These are phyloP conservation scores for Hypotaenidia philippensis DNA, from an alignment of 2,797 vertebrate genomes.

Conservation along the genomic window DNA sequence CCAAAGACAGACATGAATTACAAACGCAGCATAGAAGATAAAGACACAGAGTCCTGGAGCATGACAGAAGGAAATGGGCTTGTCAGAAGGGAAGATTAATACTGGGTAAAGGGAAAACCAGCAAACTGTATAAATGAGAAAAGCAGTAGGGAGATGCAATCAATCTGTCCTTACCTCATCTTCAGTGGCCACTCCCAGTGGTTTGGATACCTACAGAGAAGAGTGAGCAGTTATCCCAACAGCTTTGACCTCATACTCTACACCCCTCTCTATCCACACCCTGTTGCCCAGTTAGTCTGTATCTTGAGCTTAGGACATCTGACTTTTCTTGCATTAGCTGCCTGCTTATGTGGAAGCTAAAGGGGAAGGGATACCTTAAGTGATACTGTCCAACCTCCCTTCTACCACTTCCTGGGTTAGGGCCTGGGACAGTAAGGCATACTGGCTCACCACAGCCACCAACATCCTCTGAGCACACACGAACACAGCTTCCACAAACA, in stretches of 20 bases:
- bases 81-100: not conserved
- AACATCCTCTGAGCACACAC: rapidly evolving
- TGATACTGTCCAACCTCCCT: not conserved
- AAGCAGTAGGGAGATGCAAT: not conserved
- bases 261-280: not conserved
- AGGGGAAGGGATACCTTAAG: not conserved
- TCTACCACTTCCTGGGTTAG: not conserved
- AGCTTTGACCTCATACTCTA: not conserved
- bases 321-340: not conserved
- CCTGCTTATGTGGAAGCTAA: not conserved
- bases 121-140: not conserved
- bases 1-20: not conserved
- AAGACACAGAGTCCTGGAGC: not conserved
- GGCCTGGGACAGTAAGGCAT: not conserved
- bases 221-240: not conserved
- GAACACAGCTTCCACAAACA: rapidly evolving
- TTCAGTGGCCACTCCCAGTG: constrained; percentile 92
- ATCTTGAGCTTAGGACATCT: not conserved
- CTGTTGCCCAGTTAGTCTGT: rapidly evolving
- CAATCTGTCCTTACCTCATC: constrained; percentile 87
- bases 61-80: not conserved
- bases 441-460: not conserved
- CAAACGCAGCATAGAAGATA: not conserved
- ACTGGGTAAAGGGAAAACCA: not conserved
- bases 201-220: constrained; percentile 86